phyloP scores from a whole-genome alignment of 2,113 vertebrate genomes.

The Capreolus pygargus region DNA sequence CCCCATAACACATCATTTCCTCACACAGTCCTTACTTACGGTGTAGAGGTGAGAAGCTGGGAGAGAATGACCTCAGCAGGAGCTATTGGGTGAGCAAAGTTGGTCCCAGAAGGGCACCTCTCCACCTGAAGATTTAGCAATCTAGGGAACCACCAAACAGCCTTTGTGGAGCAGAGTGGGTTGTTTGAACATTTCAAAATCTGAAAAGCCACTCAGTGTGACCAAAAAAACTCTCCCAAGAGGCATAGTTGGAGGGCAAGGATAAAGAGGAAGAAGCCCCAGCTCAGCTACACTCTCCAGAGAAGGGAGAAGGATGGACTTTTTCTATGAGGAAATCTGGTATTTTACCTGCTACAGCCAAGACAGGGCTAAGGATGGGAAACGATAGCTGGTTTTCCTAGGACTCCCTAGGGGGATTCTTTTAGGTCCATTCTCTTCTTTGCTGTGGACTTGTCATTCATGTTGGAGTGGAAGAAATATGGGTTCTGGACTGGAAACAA shows the following conservation, averaged over 20 bases:
- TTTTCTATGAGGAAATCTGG: not conserved
- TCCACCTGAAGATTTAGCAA: constrained; percentile 45
- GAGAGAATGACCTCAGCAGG: not conserved
- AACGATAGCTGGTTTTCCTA: not conserved
- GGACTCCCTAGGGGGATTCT: not conserved
- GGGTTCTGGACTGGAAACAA: not conserved
- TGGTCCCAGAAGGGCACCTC: constrained; percentile 6
- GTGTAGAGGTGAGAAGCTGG: not conserved
- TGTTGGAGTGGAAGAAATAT: not conserved
- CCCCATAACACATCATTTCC: not conserved
- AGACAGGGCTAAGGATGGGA: not conserved
- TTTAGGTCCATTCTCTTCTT: constrained; percentile 5
- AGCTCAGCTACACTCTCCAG: not conserved
- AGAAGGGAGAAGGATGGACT: not conserved
- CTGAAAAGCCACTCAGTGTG: constrained; percentile 57
- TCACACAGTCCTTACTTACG: not conserved
- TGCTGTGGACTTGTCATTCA: not conserved
- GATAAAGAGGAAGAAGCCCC: constrained; percentile 10
- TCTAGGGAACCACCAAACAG: constrained; percentile 18
- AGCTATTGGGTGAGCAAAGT: not conserved
- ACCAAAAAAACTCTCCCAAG: constrained; percentile 37
- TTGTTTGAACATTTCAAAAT: constrained; percentile 54
- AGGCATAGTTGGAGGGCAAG: constrained; percentile 44
- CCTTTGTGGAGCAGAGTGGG: constrained; percentile 33
- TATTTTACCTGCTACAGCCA: not conserved